Conservation (phyloP, 2,113 vertebrate species). For the Electrona antarctica region DNA sequence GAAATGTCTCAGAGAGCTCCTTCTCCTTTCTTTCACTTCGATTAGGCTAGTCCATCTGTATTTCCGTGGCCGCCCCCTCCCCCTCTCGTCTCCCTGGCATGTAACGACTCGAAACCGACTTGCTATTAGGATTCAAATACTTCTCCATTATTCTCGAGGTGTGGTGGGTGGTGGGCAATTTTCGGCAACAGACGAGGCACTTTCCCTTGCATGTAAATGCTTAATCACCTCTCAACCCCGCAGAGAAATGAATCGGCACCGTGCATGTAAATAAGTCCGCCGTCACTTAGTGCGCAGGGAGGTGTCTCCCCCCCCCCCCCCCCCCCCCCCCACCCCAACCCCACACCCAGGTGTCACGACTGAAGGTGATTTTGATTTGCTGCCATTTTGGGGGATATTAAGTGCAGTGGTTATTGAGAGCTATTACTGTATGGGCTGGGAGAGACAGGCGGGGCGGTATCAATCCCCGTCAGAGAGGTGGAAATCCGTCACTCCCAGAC, state of each 20-base stretch:
- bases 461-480: constrained; percentile 67
- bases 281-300: constrained; percentile 38
- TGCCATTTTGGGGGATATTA: constrained; percentile 67
- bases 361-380: constrained; percentile 60
- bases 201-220: constrained; percentile 63
- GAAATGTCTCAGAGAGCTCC: not conserved
- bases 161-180: constrained; percentile 32
- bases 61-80: constrained; percentile 23
- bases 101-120: constrained; percentile 31
- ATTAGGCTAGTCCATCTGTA: constrained; percentile 36
- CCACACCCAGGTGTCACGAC: constrained; percentile 24
- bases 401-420: constrained; percentile 65
- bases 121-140: constrained; percentile 32
- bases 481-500: constrained; percentile 48
- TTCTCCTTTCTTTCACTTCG: not conserved
- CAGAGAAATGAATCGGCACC: constrained; percentile 23
- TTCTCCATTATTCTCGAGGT: constrained; percentile 46
- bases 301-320: constrained; percentile 15
- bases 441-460: constrained; percentile 57
- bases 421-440: constrained; percentile 41
- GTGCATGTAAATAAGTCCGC: constrained; percentile 63
- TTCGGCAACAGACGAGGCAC: constrained; percentile 46
- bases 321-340: too few relatives aligned
- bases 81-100: constrained; percentile 7
- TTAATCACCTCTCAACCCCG: constrained; percentile 55